Evolutionary conservation across 2,797 vertebrate species (phyloP).

Genomic region (Sebastes iracundus): DNA sequence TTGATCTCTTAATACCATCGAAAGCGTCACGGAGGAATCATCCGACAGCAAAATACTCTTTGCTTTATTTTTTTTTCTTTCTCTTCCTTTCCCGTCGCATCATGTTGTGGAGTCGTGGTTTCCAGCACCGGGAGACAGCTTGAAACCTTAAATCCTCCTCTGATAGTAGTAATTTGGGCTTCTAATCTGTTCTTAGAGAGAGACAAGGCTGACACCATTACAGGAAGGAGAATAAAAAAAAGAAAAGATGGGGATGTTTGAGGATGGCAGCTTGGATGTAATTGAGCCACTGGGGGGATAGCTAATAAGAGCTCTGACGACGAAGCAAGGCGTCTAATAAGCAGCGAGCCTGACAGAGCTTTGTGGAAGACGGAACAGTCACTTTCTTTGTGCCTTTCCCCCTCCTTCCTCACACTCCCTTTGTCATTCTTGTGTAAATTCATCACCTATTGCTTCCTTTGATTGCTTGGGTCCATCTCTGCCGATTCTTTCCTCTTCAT

Average conservation of each 20-base stretch:
- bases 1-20: constrained; percentile 50
- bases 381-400: neutral
- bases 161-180: constrained; percentile 66
- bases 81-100: neutral
- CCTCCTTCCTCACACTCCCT: neutral
- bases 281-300: constrained; percentile 62
- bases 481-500: neutral
- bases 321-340: constrained; percentile 50
- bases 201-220: constrained; percentile 40
- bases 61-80: neutral
- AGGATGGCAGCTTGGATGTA: constrained; percentile 58
- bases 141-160: constrained; percentile 48
- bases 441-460: neutral
- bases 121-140: constrained; percentile 12
- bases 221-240: constrained; percentile 15
- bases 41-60: neutral
- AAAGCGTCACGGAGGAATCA: constrained; percentile 24
- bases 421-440: neutral
- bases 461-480: neutral
- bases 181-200: constrained; percentile 63
- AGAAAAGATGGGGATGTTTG: constrained; percentile 41
- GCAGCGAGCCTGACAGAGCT: constrained; percentile 24
- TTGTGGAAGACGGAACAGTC: constrained; percentile 41
- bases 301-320: constrained; percentile 56
- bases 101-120: constrained; percentile 3